These are phyloP conservation scores for Pseudorasbora parva DNA, from an alignment of 2,113 vertebrate genomes.

Conservation along the genomic window DNA sequence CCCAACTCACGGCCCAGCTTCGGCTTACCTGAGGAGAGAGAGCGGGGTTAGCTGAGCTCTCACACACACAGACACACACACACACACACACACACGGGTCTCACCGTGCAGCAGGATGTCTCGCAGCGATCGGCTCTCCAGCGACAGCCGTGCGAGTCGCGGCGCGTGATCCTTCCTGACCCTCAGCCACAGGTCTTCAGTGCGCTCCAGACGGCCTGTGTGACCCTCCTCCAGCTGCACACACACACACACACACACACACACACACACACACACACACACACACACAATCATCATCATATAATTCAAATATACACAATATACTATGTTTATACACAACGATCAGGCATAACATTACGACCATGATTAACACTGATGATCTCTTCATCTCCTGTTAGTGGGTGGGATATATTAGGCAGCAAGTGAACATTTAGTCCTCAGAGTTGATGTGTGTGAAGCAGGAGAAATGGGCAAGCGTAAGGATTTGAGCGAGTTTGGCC, in stretches of 20 bases:
- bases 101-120: conserved; percentile 91
- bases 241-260: conserved; percentile 48
- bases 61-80: conserved; percentile 22
- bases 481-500: too few species aligned
- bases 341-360: too few species aligned
- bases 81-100: neutral
- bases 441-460: too few species aligned
- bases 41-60: neutral
- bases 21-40: conserved; percentile 83
- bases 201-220: conserved; percentile 94
- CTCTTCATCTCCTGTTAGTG: too few species aligned
- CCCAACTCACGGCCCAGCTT: conserved; percentile 93
- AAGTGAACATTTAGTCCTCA: too few species aligned
- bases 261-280: neutral
- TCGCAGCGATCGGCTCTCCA: conserved; percentile 94
- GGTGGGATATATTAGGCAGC: too few species aligned
- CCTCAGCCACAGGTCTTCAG: conserved; percentile 93
- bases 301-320: too few species aligned
- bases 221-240: conserved; percentile 92
- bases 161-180: conserved; percentile 97
- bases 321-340: too few species aligned
- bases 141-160: conserved; percentile 88
- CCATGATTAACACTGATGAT: too few species aligned
- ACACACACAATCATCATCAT: too few species aligned
- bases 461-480: too few species aligned